Base-by-base conservation (phyloP, 2,888 invertebrate genomes). In the Malthinus seriepunctatus region DNA sequence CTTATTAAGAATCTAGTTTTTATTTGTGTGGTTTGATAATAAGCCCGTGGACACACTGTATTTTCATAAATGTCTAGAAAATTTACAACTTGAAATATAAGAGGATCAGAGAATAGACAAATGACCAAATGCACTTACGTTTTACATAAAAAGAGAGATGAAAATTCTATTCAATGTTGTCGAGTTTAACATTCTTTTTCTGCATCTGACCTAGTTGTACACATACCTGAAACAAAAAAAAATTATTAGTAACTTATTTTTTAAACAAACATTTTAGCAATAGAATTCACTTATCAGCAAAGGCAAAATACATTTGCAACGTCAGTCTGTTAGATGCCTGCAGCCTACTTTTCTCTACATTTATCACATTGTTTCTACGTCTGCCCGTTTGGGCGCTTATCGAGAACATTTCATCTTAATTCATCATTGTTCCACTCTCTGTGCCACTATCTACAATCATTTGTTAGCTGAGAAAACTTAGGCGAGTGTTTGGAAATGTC, bases 341-440 rank as follows among this genome's bases (percentile, higher is more conserved):
- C 63, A 63, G 51, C 54, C 63, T 60, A 63, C 62, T 60, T 68
- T 66, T 50, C 62, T 64, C 63, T 66, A 62, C 70, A 73, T 73
- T 73, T 69, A 72, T 73, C 72, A 69, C 69, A 65, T 69, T 65
- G 67, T 68, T 69, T 68, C 68, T 62, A 62, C 62, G 54, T 60
- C 64, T 67, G 63, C 63, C 65, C 49, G 66, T 53, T 56, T 60
- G 57, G 55, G 44, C 57, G 64, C 67, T 69, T 71, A 73, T 72
- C 72, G 63, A 53, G 58, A 50, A 62, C 67, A 65, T 70, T 73
- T 69, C 70, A 68, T 69, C 69, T 69, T 69, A 71, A 71, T 71
- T 69, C 69, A 71, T 71, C 69, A 70, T 69, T 70, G 69, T 69
- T 69, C 64, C 66, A 61, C 63, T 60, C 61, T 63, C 61, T 62